These are phyloP conservation scores for Cossypha niveicapilla DNA, from an alignment of 2,797 vertebrate genomes.

Conservation along the genomic window DNA sequence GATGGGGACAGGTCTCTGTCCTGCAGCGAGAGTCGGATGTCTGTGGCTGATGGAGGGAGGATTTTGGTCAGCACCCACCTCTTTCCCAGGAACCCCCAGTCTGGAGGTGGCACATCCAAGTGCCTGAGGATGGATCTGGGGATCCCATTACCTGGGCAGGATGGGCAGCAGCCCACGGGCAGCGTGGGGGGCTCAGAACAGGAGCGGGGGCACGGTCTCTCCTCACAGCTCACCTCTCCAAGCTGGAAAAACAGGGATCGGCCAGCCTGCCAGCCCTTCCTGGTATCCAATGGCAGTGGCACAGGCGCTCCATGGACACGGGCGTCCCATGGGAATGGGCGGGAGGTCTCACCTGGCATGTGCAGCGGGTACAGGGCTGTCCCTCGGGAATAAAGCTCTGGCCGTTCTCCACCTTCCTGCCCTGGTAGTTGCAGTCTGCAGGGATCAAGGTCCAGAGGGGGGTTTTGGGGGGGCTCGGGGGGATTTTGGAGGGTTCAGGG, in stretches of 20 bases:
- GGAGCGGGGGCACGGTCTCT: constrained; percentile 34
- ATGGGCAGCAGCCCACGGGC: constrained; percentile 58
- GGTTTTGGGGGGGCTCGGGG: rapidly evolving
- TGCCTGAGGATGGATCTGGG: rapidly evolving
- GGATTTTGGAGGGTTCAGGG: rapidly evolving
- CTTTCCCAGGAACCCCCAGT: neutral
- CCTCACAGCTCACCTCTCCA: constrained; percentile 78
- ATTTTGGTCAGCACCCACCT: neutral
- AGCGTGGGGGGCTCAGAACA: constrained; percentile 21
- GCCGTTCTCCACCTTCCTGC: constrained; percentile 76
- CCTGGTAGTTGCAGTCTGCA: constrained; percentile 79
- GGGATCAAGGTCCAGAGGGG: neutral
- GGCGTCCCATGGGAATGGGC: neutral
- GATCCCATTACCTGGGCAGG: constrained; percentile 69
- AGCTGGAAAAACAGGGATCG: constrained; percentile 33
- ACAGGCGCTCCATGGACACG: neutral
- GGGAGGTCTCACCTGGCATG: constrained; percentile 69
- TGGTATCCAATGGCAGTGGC: rapidly evolving
- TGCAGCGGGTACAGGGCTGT: constrained; percentile 74
- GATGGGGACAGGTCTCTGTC: neutral
- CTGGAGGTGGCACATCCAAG: rapidly evolving
- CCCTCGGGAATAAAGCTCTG: constrained; percentile 75
- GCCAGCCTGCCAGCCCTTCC: too few species aligned
- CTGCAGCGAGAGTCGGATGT: neutral
- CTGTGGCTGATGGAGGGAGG: neutral